Evolutionary conservation across 2,113 vertebrate genomes (phyloP).

Genomic region (Oxygymnocypris stewartii): DNA sequence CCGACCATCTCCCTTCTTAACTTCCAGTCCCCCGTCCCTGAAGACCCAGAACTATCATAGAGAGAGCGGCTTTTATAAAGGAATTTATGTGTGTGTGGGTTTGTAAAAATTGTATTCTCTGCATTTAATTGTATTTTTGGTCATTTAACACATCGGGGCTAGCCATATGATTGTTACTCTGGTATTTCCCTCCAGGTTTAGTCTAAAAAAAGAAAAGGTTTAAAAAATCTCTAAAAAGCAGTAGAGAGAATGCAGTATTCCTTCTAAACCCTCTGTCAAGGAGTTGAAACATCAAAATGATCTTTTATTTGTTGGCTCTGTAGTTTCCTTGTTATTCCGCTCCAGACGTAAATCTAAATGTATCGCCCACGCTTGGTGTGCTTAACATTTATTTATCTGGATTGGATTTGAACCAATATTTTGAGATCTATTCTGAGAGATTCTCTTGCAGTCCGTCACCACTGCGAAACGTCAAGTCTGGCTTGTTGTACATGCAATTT

Average conservation of each 20-base stretch:
- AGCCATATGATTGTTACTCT: background rate
- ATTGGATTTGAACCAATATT: background rate
- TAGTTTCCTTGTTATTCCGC: background rate
- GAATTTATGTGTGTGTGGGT: constrained; percentile 12
- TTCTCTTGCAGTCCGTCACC: background rate
- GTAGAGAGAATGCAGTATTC: background rate
- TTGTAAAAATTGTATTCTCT: background rate
- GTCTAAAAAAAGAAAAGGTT: background rate
- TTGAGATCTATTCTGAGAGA: background rate
- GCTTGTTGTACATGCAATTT: background rate
- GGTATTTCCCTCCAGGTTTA: background rate
- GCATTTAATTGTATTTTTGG: background rate
- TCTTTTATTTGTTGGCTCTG: background rate
- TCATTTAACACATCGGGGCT: constrained; percentile 4
- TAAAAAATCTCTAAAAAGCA: constrained; percentile 25
- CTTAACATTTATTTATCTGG: background rate
- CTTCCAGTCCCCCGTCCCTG: constrained; percentile 66
- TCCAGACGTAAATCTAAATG: background rate
- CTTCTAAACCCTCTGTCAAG: background rate
- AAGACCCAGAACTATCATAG: constrained; percentile 74
- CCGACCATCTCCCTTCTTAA: constrained; percentile 75
- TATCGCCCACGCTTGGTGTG: background rate
- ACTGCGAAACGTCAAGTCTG: background rate
- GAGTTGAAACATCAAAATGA: background rate
- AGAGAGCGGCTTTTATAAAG: constrained; percentile 31